Conservation (phyloP, 2,888 invertebrate genomes). For the Caenorhabditis auriculariae region DNA sequence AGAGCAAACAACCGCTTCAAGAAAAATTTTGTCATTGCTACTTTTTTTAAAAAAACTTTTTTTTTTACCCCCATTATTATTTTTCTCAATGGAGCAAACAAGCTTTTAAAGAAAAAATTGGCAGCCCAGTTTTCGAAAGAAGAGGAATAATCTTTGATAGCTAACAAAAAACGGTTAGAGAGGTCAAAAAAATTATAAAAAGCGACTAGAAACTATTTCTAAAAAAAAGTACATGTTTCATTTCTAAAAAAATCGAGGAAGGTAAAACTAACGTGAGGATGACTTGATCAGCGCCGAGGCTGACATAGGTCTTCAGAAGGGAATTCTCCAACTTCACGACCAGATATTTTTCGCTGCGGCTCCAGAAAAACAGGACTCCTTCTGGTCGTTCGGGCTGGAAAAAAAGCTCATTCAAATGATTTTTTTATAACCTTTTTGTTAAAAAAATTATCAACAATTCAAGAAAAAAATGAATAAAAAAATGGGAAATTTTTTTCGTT, state of each 20-base stretch:
- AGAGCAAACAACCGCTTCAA: background rate
- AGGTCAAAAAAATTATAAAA: too few species aligned
- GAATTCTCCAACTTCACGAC: conserved; percentile 31
- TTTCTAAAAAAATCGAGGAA: background rate
- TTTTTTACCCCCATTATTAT: background rate
- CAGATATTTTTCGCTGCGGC: conserved; percentile 22
- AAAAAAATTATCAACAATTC: too few species aligned
- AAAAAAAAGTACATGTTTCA: background rate
- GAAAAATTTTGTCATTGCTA: background rate
- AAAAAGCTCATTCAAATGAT: too few species aligned
- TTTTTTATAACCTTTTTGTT: too few species aligned
- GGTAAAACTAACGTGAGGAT: conserved; percentile 19
- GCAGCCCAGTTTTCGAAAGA: background rate
- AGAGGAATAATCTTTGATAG: background rate
- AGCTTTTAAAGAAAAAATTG: too few species aligned
- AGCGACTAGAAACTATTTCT: background rate
- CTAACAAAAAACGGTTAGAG: too few species aligned
- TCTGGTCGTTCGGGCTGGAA: conserved; percentile 20
- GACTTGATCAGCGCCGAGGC: conserved; percentile 31
- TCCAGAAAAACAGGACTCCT: conserved; percentile 41
- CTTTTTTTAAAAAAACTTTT: background rate
- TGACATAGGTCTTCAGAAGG: conserved; percentile 32
- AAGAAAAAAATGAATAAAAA: too few species aligned
- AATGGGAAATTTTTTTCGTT: too few species aligned
- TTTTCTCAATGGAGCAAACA: too few species aligned